These are phyloP conservation scores for Deilephila porcellus DNA, from an alignment of 2,888 invertebrate genomes.

Conservation along the genomic window DNA sequence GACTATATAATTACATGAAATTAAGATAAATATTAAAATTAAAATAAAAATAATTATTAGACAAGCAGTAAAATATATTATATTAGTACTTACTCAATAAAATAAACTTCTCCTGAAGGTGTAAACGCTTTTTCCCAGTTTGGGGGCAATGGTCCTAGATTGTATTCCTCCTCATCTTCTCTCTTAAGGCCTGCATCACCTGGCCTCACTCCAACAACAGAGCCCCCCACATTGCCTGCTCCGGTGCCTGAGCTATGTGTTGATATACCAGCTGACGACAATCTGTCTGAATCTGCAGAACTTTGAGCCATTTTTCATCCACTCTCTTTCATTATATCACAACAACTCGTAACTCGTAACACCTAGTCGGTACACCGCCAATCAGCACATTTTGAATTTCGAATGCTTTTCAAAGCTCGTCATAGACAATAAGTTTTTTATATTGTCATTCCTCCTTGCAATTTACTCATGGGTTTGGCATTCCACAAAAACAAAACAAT, in stretches of 20 bases:
- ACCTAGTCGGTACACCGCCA: constrained; percentile 40
- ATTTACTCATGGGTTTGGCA: constrained; percentile 72
- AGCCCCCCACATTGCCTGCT: constrained; percentile 78
- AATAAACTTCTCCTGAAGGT: constrained; percentile 98
- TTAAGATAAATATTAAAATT: too few relatives aligned
- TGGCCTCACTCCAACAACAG: constrained; percentile 76
- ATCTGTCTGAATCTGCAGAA: constrained; percentile 79
- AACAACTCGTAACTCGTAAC: constrained; percentile 34
- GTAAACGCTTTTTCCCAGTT: constrained; percentile 99
- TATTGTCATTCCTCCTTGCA: constrained; percentile 42
- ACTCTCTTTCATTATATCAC: constrained; percentile 36
- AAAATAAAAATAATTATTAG: not conserved
- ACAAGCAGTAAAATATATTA: not conserved
- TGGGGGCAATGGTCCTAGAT: constrained; percentile 95
- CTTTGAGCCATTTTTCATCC: constrained; percentile 70
- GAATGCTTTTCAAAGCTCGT: constrained; percentile 43
- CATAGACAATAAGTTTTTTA: constrained; percentile 46
- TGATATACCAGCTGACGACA: constrained; percentile 80
- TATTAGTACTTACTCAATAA: constrained; percentile 92
- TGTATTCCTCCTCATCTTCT: constrained; percentile 88
- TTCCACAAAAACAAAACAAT: constrained; percentile 79
- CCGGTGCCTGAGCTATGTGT: constrained; percentile 78
- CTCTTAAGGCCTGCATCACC: constrained; percentile 71
- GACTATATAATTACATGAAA: too few relatives aligned
- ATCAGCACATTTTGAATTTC: constrained; percentile 38